Conservation (phyloP, 2,113 vertebrate species). For the Chamaetylas fuelleborni region DNA sequence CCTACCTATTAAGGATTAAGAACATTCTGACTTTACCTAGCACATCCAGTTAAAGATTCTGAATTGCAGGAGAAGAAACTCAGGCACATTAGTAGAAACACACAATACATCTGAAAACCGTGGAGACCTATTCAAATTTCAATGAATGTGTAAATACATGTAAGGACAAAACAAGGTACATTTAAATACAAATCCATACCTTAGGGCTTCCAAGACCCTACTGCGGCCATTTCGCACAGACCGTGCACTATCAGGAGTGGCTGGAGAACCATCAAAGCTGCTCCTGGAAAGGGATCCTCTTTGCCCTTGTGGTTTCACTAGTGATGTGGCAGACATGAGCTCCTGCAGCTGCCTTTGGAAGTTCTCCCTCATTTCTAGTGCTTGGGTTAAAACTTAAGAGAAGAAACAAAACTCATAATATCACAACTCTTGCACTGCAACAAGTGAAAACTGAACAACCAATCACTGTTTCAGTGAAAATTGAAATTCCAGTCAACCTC, state of each 20-base stretch:
- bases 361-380: conserved; percentile 91
- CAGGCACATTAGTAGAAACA: background rate
- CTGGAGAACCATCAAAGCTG: conserved; percentile 74
- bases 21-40: background rate
- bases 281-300: conserved; percentile 75
- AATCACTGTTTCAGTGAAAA: background rate
- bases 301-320: conserved; percentile 79
- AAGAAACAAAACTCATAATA: background rate
- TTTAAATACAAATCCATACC: conserved; percentile 66
- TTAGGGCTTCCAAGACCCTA: conserved; percentile 87
- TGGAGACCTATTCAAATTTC: background rate
- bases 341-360: conserved; percentile 94
- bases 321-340: conserved; percentile 94
- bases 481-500: background rate
- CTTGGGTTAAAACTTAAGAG: conserved; percentile 80
- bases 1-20: background rate
- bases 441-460: background rate
- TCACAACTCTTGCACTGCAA: background rate
- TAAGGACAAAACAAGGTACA: background rate
- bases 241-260: conserved; percentile 78
- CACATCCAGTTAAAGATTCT: background rate
- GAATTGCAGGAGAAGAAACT: background rate
- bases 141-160: background rate
- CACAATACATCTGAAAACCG: background rate
- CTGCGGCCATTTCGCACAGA: conserved; percentile 80